A percentile compares a stretch with the other conserved stretches of the same genome.
These are phyloP conservation scores for Horisme vitalbata DNA, from an alignment of 2,888 invertebrate genomes.

Conservation along the genomic window DNA sequence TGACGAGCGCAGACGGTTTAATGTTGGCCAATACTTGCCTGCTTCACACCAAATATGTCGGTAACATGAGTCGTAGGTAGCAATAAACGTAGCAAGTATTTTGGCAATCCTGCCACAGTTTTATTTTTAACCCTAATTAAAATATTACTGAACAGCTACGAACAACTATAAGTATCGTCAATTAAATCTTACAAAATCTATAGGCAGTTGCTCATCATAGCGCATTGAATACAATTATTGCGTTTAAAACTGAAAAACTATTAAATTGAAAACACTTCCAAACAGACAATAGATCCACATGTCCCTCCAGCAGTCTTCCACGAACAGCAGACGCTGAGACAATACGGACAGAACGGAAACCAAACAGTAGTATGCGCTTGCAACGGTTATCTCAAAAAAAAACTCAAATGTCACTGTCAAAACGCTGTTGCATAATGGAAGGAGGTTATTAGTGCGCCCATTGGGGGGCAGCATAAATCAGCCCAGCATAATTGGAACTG, in stretches of 20 bases:
- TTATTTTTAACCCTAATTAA: too few relatives aligned
- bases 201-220: neutral
- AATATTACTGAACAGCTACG: too few relatives aligned
- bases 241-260: conserved; percentile 27
- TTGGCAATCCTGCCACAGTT: too few relatives aligned
- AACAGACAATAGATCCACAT: conserved; percentile 32
- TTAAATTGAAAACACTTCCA: conserved; percentile 22
- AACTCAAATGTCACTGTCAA: conserved; percentile 32
- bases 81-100: too few relatives aligned
- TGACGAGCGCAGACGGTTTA: conserved; percentile 8
- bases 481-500: conserved; percentile 34
- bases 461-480: conserved; percentile 53
- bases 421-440: conserved; percentile 39
- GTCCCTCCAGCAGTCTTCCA: conserved; percentile 46
- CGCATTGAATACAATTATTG: conserved; percentile 9
- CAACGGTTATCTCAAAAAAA: conserved; percentile 28
- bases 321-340: conserved; percentile 43
- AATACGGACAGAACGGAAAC: conserved; percentile 58
- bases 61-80: conserved; percentile 9
- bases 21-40: conserved; percentile 15
- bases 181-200: too few relatives aligned
- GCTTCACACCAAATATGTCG: conserved; percentile 13
- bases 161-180: too few relatives aligned
- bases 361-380: conserved; percentile 47
- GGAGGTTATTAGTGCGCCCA: conserved; percentile 38